Conservation (phyloP, 2,797 vertebrate genomes). For the Astyanax mexicanus region DNA sequence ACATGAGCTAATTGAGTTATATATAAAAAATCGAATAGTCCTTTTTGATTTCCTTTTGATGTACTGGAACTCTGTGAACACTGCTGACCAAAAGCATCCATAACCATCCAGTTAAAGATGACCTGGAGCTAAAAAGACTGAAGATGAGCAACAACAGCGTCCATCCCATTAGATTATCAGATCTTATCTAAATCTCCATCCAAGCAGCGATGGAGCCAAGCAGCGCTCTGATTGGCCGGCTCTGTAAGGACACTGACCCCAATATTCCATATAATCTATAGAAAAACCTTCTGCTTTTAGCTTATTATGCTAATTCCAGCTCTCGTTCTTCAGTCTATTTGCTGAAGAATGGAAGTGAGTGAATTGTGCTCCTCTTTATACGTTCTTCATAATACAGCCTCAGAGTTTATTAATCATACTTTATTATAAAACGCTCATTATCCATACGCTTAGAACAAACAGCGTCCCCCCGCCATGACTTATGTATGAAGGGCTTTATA, state of each 20-base stretch:
- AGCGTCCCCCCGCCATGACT: neutral
- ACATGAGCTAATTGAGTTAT: too few relatives aligned
- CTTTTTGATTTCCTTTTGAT: too few relatives aligned
- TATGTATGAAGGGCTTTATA: neutral
- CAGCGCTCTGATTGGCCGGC: neutral
- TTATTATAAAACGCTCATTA: neutral
- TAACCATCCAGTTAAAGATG: neutral
- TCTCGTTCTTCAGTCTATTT: too few relatives aligned
- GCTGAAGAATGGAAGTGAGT: neutral
- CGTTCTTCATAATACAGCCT: neutral
- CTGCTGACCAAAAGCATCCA: neutral
- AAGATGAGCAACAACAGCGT: neutral
- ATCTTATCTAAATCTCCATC: neutral
- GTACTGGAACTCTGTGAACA: too few relatives aligned
- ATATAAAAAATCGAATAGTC: too few relatives aligned
- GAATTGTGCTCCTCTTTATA: neutral
- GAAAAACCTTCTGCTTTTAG: neutral
- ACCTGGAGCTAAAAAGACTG: neutral
- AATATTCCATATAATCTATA: neutral
- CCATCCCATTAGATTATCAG: neutral
- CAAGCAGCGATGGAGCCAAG: too few relatives aligned
- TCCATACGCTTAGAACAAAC: neutral
- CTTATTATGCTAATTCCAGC: neutral
- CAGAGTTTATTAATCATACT: neutral
- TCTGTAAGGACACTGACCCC: neutral